These are phyloP conservation scores for Laspeyria flexula DNA, from an alignment of 2,888 invertebrate genomes.

Conservation along the genomic window DNA sequence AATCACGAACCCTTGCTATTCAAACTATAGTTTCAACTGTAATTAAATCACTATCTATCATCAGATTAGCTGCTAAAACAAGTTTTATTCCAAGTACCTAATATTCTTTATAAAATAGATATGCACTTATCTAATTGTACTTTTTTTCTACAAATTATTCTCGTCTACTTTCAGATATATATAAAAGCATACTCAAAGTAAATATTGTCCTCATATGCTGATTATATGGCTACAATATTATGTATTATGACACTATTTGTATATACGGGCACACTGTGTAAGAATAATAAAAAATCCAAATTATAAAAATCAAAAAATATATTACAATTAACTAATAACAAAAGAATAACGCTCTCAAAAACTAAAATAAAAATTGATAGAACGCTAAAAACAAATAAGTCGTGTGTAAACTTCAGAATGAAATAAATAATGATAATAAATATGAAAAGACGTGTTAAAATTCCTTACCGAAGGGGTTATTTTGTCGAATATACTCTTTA, in stretches of 20 bases:
- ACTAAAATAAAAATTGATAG: conserved; percentile 58
- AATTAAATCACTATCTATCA: conserved; percentile 26
- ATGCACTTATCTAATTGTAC: conserved; percentile 70
- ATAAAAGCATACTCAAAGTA: conserved; percentile 81
- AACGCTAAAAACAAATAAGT: conserved; percentile 69
- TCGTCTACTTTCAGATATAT: conserved; percentile 75
- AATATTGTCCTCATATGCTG: conserved; percentile 74
- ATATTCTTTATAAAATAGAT: conserved; percentile 54
- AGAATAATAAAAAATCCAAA: conserved; percentile 56
- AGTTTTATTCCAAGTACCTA: conserved; percentile 33
- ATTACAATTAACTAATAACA: conserved; percentile 68
- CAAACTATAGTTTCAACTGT: conserved; percentile 28
- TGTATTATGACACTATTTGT: conserved; percentile 73
- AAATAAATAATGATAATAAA: conserved; percentile 67
- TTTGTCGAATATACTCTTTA: conserved; percentile 87
- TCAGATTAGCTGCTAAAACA: conserved; percentile 39
- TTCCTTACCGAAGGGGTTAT: conserved; percentile 87
- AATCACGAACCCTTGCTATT: conserved; percentile 28
- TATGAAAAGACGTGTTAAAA: conserved; percentile 84
- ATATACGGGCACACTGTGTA: conserved; percentile 83
- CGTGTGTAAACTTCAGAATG: conserved; percentile 70
- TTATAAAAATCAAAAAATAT: conserved; percentile 55
- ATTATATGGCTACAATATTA: conserved; percentile 75
- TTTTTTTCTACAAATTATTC: conserved; percentile 69
- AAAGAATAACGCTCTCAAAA: conserved; percentile 72